Evolutionary conservation across 2,113 vertebrate species (phyloP), one percentile per base, ranked within the genome.

Genomic region (Oreotrochilus melanogaster): DNA sequence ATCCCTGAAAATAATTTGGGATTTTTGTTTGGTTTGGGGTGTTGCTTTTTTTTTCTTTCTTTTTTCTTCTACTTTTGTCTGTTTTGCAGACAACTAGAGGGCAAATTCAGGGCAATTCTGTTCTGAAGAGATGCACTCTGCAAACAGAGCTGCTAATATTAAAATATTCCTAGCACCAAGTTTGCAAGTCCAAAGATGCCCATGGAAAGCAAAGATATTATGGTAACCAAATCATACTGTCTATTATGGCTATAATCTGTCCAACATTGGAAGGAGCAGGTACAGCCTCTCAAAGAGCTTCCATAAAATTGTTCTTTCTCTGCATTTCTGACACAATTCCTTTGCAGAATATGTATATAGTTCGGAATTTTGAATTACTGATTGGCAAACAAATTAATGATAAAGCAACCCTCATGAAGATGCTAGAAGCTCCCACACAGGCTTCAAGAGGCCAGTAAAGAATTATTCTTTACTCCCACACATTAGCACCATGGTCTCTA

Each of bases 201-300:
- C 42, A 72, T 73, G 75, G 51, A 70, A 95, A 94, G 62, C 61
- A 87, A 64, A n/a, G 48, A 71, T 62, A 87, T 56, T 62, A 89
- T 56, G 57, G 48, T 81, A 67, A 92, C 61, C 69, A 92, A 92
- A 86, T 82, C 66, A 61, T 67, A 64, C 35, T 53, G 33, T 62
- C 18, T 82, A 13, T 87, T 78, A 86, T 35, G 54, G 81, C 65
- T 62, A 6, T 45, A 84, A 73, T 70, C 64, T 92, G 53, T 67
- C 81, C 84, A 92, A 7, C 58, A 66, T 0, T 17, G 23, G 61
- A 50, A 95, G 50, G 88, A 89, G 82, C 85, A 96, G 74, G 60
- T 95, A 66, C 58, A 74, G 85, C 58, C 50, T 86, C 78, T 92
- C 67, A 66, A 79, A 92, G 24, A 75, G 42, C 87, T 74, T 74